Conservation (phyloP, 2,113 vertebrate genomes). For the Zapornia atra region DNA sequence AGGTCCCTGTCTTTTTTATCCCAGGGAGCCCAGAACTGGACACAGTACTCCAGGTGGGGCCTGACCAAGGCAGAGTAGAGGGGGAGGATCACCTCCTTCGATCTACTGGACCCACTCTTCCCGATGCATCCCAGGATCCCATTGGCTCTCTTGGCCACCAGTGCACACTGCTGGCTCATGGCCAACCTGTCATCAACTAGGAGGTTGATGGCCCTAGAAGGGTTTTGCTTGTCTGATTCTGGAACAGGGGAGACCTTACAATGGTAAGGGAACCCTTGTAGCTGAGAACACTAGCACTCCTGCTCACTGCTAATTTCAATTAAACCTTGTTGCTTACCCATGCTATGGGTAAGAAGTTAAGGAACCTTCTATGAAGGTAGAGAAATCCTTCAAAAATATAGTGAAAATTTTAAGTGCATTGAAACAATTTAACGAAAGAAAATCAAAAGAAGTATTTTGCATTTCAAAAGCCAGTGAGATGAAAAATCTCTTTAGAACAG, state of each 20-base stretch:
- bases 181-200: too few species aligned
- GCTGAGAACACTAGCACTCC: background rate
- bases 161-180: too few species aligned
- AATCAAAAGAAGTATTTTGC: background rate
- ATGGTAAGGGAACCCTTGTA: background rate
- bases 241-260: too few species aligned
- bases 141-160: too few species aligned
- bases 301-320: background rate
- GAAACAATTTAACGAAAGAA: slow-evolving; percentile 5
- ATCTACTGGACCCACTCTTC: too few species aligned
- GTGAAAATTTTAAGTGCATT: background rate
- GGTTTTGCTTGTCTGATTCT: background rate
- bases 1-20: too few species aligned
- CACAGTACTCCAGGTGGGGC: too few species aligned
- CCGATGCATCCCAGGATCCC: too few species aligned
- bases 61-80: too few species aligned
- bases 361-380: background rate
- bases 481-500: background rate
- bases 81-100: too few species aligned
- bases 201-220: too few species aligned
- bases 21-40: too few species aligned
- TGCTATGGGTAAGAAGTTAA: background rate
- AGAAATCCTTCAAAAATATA: background rate
- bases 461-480: slow-evolving; percentile 23
- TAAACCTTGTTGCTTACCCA: background rate